Evolutionary conservation across 2,888 invertebrate genomes (phyloP).

Genomic region (Dasypogon diadema): DNA sequence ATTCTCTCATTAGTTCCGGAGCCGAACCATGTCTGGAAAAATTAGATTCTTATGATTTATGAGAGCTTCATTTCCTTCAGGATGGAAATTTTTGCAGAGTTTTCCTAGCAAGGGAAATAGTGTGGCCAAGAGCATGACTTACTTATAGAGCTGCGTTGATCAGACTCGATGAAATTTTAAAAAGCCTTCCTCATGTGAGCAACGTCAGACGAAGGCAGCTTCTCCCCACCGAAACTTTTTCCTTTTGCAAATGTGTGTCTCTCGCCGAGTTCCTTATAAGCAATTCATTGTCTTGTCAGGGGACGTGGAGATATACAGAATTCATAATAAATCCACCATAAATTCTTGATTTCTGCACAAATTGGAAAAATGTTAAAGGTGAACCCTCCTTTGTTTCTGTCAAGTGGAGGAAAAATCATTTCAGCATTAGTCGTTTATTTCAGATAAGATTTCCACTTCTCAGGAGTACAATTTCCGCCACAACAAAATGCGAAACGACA

Average conservation of each 20-base stretch:
- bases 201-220: no score
- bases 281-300: background rate
- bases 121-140: background rate
- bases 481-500: background rate
- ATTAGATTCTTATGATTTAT: constrained; percentile 7
- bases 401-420: background rate
- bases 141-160: background rate
- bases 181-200: background rate
- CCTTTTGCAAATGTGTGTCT: background rate
- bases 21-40: background rate
- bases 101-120: background rate
- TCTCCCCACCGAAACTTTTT: no score
- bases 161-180: background rate
- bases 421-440: background rate
- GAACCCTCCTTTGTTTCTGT: background rate
- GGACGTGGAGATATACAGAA: background rate
- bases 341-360: background rate
- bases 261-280: background rate
- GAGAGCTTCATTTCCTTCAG: background rate
- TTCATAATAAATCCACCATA: background rate
- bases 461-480: background rate
- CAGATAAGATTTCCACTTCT: background rate
- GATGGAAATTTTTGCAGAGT: background rate
- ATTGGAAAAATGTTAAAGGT: background rate
- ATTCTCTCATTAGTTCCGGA: constrained; percentile 6